phyloP scores from a whole-genome alignment of 2,888 invertebrate species.

The Eupithecia abbreviata region DNA sequence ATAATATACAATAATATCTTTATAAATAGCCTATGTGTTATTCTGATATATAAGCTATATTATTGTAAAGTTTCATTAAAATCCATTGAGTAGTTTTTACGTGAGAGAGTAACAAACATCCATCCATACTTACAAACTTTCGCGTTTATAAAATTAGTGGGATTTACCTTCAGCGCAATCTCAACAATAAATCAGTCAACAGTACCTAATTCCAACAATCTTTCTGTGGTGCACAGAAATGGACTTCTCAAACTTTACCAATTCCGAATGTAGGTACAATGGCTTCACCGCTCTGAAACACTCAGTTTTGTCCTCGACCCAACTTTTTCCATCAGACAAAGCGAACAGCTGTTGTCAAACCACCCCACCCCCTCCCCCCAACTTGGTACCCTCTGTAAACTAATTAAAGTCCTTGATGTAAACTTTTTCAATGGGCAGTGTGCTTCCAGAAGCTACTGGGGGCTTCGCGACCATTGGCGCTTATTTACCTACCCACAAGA shows the following conservation, averaged over 20 bases:
- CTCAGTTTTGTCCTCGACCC: constrained; percentile 37
- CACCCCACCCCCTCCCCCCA: constrained; percentile 19
- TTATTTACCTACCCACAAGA: background rate
- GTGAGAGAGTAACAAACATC: too few species aligned
- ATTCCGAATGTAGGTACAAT: background rate
- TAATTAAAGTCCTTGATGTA: constrained; percentile 65
- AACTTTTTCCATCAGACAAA: constrained; percentile 42
- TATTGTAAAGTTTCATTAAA: too few species aligned
- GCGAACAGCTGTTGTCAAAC: constrained; percentile 36
- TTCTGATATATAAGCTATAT: too few species aligned
- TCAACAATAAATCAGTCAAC: background rate
- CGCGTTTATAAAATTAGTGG: too few species aligned
- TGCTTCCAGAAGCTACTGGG: constrained; percentile 26
- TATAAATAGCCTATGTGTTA: too few species aligned
- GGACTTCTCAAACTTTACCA: background rate
- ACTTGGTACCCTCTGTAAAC: constrained; percentile 50
- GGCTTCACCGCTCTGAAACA: background rate
- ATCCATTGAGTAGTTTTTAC: too few species aligned
- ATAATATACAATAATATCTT: too few species aligned
- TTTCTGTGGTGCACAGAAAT: background rate
- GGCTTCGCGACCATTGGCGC: constrained; percentile 22
- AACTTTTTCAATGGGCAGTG: constrained; percentile 64
- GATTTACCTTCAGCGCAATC: background rate
- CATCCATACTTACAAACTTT: too few species aligned
- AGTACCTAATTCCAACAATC: background rate